These are phyloP conservation scores for Tetrapedia diversipes DNA, from an alignment of 2,888 invertebrate species.

Conservation along the genomic window DNA sequence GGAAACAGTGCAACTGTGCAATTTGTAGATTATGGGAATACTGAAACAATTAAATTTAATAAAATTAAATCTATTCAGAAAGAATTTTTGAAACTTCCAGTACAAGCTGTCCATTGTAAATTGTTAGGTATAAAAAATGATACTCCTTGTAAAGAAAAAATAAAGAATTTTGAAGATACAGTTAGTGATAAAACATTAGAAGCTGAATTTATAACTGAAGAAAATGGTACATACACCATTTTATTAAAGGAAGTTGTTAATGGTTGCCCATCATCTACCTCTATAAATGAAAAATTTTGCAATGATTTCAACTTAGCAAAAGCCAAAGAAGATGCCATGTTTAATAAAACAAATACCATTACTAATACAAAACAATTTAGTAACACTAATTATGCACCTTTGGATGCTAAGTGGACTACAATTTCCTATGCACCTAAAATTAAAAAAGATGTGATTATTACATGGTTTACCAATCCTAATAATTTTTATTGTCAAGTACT, in stretches of 20 bases:
- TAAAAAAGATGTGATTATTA: slow-evolving; percentile 86
- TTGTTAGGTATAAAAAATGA: slow-evolving; percentile 72
- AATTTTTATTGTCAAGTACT: slow-evolving; percentile 87
- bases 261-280: slow-evolving; percentile 46
- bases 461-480: slow-evolving; percentile 90
- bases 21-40: slow-evolving; percentile 90
- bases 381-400: slow-evolving; percentile 83
- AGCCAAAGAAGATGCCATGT: slow-evolving; percentile 66
- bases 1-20: slow-evolving; percentile 84
- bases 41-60: slow-evolving; percentile 84
- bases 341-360: slow-evolving; percentile 20
- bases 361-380: slow-evolving; percentile 1
- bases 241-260: slow-evolving; percentile 69
- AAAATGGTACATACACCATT: slow-evolving; percentile 73
- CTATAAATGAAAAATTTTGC: slow-evolving; percentile 74
- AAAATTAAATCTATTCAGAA: slow-evolving; percentile 82
- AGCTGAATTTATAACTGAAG: slow-evolving; percentile 74
- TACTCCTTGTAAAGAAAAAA: slow-evolving; percentile 63
- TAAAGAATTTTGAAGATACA: slow-evolving; percentile 65
- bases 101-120: slow-evolving; percentile 80
- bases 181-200: slow-evolving; percentile 71
- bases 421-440: slow-evolving; percentile 84
- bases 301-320: slow-evolving; percentile 66
- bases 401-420: slow-evolving; percentile 84
- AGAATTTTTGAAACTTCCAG: slow-evolving; percentile 75